Base-by-base conservation (phyloP, 2,888 invertebrate genomes). In the Pollenia amentaria region DNA sequence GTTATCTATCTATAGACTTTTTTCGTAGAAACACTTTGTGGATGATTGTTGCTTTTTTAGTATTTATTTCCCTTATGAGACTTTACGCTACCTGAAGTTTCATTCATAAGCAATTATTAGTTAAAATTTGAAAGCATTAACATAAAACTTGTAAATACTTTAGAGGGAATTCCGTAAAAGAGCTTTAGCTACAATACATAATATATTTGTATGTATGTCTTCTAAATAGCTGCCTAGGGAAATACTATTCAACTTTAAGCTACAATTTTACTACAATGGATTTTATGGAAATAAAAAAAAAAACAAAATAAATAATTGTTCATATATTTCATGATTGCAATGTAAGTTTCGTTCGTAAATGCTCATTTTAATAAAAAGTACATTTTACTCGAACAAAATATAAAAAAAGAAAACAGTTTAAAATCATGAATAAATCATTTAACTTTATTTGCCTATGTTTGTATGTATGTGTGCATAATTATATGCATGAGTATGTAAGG, bases 391-490 rank as follows among this genome's bases (percentile, higher is more conserved):
- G 46, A 65, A 65, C 44, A 48, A 64, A 29, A n/a, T 16, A 1
- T n/a, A 55, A 42, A 42, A 44, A 46, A 46, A n/a, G 3, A 86
- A 83, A 86, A 83, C 86, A 79, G 83, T 86, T 86, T 83, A 79
- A 83, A 72, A 65, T 83, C 64, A 79, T 83, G 78, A 87, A 72
- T 87, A 79, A 87, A 85, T 87, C 65, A 87, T 83, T 83, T 67
- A 83, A 75, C 40, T 73, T 16, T 60, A 62, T 51, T 14, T 53
- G 44, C 12, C 11, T 18, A 44, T 67, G 18, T 29, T 38, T 64
- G 7, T 57, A 3, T 65, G 18, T 53, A 12, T 67, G 53, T 60
- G 16, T 60, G 38, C 40, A 11, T 70, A 21, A 38, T 16, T 29
- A 38, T 9, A 46, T 48, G 29, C 60, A 38, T 73, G 46, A 60